Evolutionary conservation across 2,888 invertebrate species (phyloP), one percentile per base, ranked within the genome.

Genomic region (Sarcophaga carnaria): DNA sequence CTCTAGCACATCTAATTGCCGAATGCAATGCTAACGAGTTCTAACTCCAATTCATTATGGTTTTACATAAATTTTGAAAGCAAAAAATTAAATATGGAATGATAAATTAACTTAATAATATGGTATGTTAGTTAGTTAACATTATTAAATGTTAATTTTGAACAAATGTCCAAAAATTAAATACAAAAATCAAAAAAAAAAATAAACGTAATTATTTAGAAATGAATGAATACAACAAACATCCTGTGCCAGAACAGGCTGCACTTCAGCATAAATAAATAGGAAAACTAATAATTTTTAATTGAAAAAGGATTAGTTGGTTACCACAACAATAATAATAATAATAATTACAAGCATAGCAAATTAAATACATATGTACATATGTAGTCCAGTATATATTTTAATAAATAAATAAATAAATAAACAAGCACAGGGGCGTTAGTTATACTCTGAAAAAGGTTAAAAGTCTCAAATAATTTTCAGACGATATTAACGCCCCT

Each of bases 241-340:
- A 80, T 64, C n/a, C 60, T 67, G 64, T 25, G 59, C 27, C 64
- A 71, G 8, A 60, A 10, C 10, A 72, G n/a, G 12, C n/a, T 6
- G 49, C 49, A 11, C 63, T 54, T 1, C 69, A 47, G 14, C 78
- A 83, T 54, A 54, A 54, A 84, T 76, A 84, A 70, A 79, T 66
- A 76, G 27, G 27, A 84, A 80, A 85, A 76, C 37, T 72, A 76
- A 67, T 67, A 67, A 83, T 54, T 14, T 37, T 14, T 78, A 83
- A 85, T 85, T 85, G 84, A 67, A 77, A 85, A 77, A 54, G 84
- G 25, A 66, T 78, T 83, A 78, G 64, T 72, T 72, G 62, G 66
- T 72, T 22, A 67, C 84, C 80, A 77, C 76, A 85, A 60, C 49
- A 80, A 80, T 85, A 85, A 71, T 80, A 49, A 71, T 80, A 49